phyloP scores from a whole-genome alignment of 2,113 vertebrate species.

The Rhynchopsitta pachyrhyncha region DNA sequence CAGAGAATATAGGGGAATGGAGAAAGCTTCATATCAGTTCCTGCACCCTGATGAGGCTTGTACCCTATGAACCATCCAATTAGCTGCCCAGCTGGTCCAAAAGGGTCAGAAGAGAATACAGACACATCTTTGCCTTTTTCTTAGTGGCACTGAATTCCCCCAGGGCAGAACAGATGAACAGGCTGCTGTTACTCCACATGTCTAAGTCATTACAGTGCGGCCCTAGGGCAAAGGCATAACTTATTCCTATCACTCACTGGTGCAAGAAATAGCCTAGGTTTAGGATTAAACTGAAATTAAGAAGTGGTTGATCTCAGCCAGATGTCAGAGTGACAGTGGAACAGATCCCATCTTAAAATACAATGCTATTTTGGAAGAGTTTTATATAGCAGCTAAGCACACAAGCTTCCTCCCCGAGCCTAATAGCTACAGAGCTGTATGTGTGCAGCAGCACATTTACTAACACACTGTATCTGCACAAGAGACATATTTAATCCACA shows the following conservation, averaged over 20 bases:
- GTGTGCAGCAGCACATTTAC: neutral
- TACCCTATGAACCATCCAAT: neutral
- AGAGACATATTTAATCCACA: neutral
- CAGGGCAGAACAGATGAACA: neutral
- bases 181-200: neutral
- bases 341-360: neutral
- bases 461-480: neutral
- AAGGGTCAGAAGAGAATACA: neutral
- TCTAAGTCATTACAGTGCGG: neutral
- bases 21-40: neutral
- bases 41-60: neutral
- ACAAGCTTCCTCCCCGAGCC: neutral
- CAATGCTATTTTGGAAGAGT: neutral
- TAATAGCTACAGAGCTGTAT: accelerated
- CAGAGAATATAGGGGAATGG: neutral
- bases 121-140: neutral
- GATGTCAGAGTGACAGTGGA: neutral
- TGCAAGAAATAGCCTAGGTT: neutral
- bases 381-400: neutral
- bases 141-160: neutral
- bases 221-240: neutral
- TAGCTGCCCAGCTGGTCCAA: neutral
- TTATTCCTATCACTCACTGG: neutral
- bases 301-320: neutral
- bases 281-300: neutral